Percentiles rank a stretch among this genome's conserved stretches.
Conservation (phyloP, 2,113 vertebrate genomes). For the Strigops habroptila region DNA sequence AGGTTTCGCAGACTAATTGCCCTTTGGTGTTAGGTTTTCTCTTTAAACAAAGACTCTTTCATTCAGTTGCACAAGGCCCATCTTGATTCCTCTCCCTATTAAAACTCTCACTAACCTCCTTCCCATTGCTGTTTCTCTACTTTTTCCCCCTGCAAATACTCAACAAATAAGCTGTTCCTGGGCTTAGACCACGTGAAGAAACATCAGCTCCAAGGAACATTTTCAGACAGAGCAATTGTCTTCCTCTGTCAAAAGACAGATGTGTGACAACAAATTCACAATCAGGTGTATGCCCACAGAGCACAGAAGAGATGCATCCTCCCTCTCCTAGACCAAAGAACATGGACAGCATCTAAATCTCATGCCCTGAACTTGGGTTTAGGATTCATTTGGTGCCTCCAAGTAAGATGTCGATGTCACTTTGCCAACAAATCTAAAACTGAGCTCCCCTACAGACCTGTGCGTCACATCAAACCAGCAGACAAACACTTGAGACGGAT, state of each 20-base stretch:
- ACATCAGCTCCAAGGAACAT: background rate
- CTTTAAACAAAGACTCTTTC: background rate
- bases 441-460: background rate
- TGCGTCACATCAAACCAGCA: background rate
- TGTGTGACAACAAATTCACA: background rate
- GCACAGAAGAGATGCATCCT: background rate
- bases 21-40: background rate
- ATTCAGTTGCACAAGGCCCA: fast-evolving
- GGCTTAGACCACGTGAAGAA: background rate
- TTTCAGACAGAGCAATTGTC: background rate
- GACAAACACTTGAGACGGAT: fast-evolving
- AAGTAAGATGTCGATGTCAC: background rate
- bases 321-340: background rate
- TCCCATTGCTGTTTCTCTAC: background rate
- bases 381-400: background rate
- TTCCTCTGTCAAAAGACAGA: background rate
- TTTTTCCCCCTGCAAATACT: background rate
- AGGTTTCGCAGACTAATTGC: background rate
- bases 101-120: background rate
- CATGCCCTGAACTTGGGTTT: background rate
- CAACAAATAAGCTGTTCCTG: background rate
- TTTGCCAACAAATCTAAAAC: background rate
- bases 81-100: background rate
- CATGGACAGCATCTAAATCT: background rate
- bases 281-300: background rate